A percentile compares a stretch with the other conserved stretches of the same genome.
Conservation (phyloP, 2,888 invertebrate genomes). For the Mythimna lalbum region DNA sequence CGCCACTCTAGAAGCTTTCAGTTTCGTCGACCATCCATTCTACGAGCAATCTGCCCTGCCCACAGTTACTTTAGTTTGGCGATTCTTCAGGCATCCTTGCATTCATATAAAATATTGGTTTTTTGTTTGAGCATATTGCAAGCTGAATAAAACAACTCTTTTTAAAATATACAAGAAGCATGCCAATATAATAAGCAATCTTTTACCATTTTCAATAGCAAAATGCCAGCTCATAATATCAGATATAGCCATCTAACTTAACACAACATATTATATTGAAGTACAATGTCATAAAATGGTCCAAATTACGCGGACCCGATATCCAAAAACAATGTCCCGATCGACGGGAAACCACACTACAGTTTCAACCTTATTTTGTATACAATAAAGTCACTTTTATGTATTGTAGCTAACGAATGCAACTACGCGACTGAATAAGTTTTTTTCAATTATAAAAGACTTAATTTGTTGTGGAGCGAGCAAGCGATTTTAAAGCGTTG, state of each 20-base stretch:
- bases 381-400: slow-evolving; percentile 74
- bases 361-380: slow-evolving; percentile 68
- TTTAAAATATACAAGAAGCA: slow-evolving; percentile 25
- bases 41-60: no score
- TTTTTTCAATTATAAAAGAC: slow-evolving; percentile 88
- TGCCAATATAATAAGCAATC: slow-evolving; percentile 53
- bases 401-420: slow-evolving; percentile 76
- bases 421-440: slow-evolving; percentile 87
- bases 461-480: slow-evolving; percentile 73
- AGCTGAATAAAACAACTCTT: neutral
- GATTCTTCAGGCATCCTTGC: no score
- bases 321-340: slow-evolving; percentile 87
- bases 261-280: slow-evolving; percentile 81
- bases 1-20: no score
- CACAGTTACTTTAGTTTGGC: no score
- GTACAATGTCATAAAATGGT: slow-evolving; percentile 85
- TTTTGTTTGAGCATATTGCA: neutral
- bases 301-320: slow-evolving; percentile 86
- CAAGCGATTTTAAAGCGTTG: slow-evolving; percentile 63
- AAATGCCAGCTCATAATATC: slow-evolving; percentile 71
- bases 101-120: neutral
- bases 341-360: slow-evolving; percentile 64
- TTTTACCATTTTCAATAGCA: slow-evolving; percentile 67
- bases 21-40: no score
- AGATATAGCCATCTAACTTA: slow-evolving; percentile 77